Evolutionary conservation across 2,888 invertebrate genomes (phyloP), one percentile per base, ranked within the genome.

Genomic region (Candidula unifasciata): DNA sequence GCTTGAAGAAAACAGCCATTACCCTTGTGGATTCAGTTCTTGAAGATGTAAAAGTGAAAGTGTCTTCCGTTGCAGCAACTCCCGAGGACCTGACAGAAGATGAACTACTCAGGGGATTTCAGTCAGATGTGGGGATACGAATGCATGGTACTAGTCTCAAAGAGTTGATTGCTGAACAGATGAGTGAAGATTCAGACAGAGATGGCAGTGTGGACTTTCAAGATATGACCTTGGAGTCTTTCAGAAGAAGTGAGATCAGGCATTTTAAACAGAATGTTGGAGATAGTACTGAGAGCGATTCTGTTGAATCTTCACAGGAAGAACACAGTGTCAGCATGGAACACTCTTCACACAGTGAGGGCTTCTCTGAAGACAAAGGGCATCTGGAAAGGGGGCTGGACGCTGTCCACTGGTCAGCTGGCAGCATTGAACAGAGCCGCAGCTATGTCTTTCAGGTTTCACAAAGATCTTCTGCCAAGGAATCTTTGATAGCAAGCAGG

Each of bases 231-330:
- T 66, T 74, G 30, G 84, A 78, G 18, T 80, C 73, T 71, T 80
- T 52, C 73, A 79, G 73, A 69, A 74, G 60, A 82, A 83, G 35
- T 64, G 79, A 78, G 35, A 77, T 77, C 16, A 76, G 77, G 69
- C 85, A 89, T 3, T 85, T 88, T 16, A 89, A 89, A 83, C 90
- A 91, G 74, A 82, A 87, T 35, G 90, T 92, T 80, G 91, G 92
- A 78, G 93, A 93, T 83, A 95, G 95, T 85, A 95, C 95, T 21
- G 95, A 95, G 89, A 95, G 95, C 83, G 95, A 95, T 89, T 94
- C 95, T 30, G 95, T 95, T 13, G 95, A 95, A 94, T 95, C 95
- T 89, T 94, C 95, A 93, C 91, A 91, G 86, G 89, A 89, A 80
- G 90, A 91, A 82, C 85, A 88, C 30, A 84, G 66, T 44, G 89